A percentile compares a stretch with the other conserved stretches of the same genome.
Evolutionary conservation across 2,888 invertebrate genomes (phyloP).

Genomic region (Neoitamus cyanurus): DNA sequence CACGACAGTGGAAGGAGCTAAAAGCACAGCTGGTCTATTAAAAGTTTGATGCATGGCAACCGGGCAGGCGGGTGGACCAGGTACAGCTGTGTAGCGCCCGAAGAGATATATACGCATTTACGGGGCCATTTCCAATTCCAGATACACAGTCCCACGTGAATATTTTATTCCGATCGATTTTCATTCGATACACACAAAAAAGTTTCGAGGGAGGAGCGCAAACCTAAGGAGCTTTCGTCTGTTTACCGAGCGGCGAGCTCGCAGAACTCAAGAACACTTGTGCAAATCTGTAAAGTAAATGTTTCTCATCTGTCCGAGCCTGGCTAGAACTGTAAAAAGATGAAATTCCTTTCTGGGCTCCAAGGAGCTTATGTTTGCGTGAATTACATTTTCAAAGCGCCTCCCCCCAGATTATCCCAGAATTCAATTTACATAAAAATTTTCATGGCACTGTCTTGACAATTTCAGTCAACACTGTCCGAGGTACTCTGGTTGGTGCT

Average conservation of each 20-base stretch:
- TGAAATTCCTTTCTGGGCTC: background rate
- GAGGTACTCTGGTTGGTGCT: background rate
- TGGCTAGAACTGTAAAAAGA: background rate
- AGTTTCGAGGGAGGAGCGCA: background rate
- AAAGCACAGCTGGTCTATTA: background rate
- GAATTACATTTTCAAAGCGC: background rate
- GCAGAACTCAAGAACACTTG: background rate
- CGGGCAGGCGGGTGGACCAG: background rate
- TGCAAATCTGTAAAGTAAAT: slow-evolving; percentile 3
- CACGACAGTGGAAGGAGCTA: background rate
- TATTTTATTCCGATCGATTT: slow-evolving; percentile 26
- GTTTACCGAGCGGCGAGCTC: background rate
- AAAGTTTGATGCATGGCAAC: background rate
- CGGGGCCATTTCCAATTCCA: background rate
- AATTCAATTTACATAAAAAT: background rate
- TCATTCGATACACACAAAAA: background rate
- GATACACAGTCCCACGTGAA: slow-evolving; percentile 9
- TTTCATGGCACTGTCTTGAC: background rate
- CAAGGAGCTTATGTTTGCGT: background rate
- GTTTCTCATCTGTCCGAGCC: slow-evolving; percentile 4
- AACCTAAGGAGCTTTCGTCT: background rate
- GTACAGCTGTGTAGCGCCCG: background rate
- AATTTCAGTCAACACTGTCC: background rate
- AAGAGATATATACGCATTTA: background rate
- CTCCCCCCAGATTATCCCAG: background rate